phyloP scores from a whole-genome alignment of 2,113 vertebrate species.

The Clarias macrocephalus region DNA sequence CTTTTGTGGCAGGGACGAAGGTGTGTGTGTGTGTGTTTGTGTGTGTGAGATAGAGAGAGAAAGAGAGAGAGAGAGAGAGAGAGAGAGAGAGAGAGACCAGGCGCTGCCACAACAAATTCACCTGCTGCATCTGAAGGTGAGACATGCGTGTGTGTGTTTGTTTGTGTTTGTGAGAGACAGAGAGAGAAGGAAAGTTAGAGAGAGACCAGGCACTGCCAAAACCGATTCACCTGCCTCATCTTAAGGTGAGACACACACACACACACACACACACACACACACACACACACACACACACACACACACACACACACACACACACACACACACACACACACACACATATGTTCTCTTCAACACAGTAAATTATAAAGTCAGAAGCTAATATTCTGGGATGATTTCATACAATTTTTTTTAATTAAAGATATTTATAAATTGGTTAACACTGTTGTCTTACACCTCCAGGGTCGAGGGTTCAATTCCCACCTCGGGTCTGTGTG shows the following conservation, averaged over 20 bases:
- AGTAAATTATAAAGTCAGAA: no score
- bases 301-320: neutral
- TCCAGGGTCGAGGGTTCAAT: no score
- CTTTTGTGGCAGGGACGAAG: constrained; percentile 31
- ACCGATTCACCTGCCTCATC: no score
- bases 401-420: no score
- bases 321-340: constrained; percentile 5
- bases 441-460: no score
- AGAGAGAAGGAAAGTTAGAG: no score
- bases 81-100: neutral
- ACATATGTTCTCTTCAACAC: neutral
- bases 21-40: constrained; percentile 3
- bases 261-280: neutral
- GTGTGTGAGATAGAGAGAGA: neutral
- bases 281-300: neutral
- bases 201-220: no score
- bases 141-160: neutral
- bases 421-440: no score
- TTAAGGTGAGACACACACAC: neutral
- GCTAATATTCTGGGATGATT: no score
- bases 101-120: neutral
- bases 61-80: neutral
- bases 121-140: neutral
- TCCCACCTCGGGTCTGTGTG: no score
- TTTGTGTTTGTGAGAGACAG: no score